These are phyloP conservation scores for Hippopotamus amphibius DNA, from an alignment of 2,113 vertebrate genomes.

Conservation along the genomic window DNA sequence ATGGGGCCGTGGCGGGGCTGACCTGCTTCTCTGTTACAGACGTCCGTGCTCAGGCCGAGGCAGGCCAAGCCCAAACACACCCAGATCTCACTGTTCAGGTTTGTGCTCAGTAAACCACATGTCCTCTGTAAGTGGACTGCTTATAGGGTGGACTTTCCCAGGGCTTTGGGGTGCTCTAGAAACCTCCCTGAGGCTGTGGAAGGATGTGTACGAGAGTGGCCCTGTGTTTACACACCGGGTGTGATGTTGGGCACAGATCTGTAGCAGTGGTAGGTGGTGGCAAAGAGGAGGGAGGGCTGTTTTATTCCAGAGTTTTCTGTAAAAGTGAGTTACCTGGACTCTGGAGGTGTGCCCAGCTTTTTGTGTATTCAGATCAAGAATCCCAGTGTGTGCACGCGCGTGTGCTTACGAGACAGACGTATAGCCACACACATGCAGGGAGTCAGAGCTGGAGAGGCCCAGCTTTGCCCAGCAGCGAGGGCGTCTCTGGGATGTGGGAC, in stretches of 20 bases:
- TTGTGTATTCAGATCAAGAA: constrained; percentile 12
- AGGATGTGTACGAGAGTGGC: neutral
- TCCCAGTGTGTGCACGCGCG: neutral
- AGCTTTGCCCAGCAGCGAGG: neutral
- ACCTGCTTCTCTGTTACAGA: neutral
- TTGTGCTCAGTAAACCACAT: neutral
- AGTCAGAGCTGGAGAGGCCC: neutral
- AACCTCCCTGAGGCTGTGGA: neutral
- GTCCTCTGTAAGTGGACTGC: neutral
- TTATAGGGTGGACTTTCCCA: neutral
- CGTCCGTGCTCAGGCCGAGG: neutral
- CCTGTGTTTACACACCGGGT: neutral
- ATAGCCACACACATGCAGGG: neutral
- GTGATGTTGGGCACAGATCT: neutral
- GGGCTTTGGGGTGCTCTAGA: neutral
- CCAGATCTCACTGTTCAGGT: neutral
- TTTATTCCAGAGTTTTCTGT: constrained; percentile 22
- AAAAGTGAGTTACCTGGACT: constrained; percentile 33
- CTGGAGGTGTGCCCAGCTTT: neutral
- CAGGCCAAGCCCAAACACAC: neutral
- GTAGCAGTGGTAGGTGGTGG: neutral
- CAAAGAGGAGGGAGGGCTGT: neutral
- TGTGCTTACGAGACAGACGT: neutral
- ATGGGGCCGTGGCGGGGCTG: too few species aligned
- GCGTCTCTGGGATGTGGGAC: neutral